Conservation (phyloP, 2,113 vertebrate species). For the Chaetorhynchus papuensis region DNA sequence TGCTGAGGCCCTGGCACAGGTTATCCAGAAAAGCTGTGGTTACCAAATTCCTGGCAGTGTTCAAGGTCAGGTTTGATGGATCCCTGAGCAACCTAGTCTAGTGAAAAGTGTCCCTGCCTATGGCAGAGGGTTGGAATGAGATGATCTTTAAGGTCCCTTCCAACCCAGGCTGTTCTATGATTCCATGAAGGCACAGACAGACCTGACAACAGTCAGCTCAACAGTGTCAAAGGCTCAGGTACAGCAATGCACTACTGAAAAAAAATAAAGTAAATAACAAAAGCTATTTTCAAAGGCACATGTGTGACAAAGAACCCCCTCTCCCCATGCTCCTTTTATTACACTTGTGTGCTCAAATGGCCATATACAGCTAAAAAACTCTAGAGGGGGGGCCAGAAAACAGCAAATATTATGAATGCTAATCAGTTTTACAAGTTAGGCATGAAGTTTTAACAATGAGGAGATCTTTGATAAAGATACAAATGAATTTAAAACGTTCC, state of each 20-base stretch:
- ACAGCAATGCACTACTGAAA: neutral
- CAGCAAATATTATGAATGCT: neutral
- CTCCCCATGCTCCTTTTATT: rapidly evolving
- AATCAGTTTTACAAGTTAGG: neutral
- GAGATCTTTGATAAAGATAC: neutral
- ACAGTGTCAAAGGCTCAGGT: neutral
- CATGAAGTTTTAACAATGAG: neutral
- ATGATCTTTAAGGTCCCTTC: neutral
- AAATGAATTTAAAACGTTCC: neutral
- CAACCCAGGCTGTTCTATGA: neutral
- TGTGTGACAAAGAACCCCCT: neutral
- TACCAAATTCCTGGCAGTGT: neutral
- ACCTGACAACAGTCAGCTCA: neutral
- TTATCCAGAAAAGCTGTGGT: neutral
- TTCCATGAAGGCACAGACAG: neutral
- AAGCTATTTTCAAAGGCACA: neutral
- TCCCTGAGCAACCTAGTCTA: neutral
- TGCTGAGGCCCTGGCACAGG: neutral
- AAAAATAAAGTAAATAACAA: neutral
- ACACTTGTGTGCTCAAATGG: neutral
- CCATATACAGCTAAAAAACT: neutral
- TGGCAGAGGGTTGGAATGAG: rapidly evolving
- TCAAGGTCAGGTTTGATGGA: neutral
- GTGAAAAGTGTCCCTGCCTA: neutral
- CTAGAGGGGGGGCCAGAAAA: neutral